Evolutionary conservation across 2,888 invertebrate species (phyloP).

Genomic region (Steromphala cineraria): DNA sequence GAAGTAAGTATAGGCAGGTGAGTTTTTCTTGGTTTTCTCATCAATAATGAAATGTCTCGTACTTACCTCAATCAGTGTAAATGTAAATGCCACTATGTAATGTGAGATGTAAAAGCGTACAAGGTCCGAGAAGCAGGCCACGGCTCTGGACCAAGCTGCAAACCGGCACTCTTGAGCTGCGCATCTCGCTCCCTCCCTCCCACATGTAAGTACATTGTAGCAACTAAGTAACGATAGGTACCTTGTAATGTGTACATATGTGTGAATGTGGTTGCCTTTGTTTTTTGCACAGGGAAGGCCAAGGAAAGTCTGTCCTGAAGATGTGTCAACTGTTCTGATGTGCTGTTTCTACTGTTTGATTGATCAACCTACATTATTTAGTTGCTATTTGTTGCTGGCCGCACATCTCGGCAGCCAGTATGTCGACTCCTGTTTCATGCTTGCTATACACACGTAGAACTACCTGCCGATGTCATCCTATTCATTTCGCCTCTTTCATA

Average conservation of each 20-base stretch:
- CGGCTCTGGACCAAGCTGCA: too few relatives aligned
- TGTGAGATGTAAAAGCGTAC: too few relatives aligned
- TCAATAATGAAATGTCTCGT: too few relatives aligned
- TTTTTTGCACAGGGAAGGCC: conserved; percentile 7
- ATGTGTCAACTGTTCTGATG: conserved; percentile 1
- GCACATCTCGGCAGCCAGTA: not conserved
- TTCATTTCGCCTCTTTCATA: conserved; percentile 1
- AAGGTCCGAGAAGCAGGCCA: too few relatives aligned
- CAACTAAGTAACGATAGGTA: not conserved
- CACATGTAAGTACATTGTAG: conserved; percentile 3
- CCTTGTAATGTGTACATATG: not conserved
- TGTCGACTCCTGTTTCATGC: conserved; percentile 2
- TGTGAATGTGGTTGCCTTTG: conserved; percentile 18
- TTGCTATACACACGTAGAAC: conserved; percentile 3
- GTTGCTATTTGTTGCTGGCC: not conserved
- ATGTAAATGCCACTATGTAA: too few relatives aligned
- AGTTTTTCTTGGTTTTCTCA: too few relatives aligned
- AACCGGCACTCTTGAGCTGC: too few relatives aligned
- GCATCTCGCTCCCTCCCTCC: not conserved
- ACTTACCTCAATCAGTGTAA: too few relatives aligned
- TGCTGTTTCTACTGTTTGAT: conserved; percentile 5
- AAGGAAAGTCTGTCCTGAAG: not conserved
- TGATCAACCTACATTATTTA: not conserved
- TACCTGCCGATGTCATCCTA: not conserved
- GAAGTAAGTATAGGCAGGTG: too few relatives aligned